Conservation (phyloP, 2,797 vertebrate species). For the Scyliorhinus canicula region DNA sequence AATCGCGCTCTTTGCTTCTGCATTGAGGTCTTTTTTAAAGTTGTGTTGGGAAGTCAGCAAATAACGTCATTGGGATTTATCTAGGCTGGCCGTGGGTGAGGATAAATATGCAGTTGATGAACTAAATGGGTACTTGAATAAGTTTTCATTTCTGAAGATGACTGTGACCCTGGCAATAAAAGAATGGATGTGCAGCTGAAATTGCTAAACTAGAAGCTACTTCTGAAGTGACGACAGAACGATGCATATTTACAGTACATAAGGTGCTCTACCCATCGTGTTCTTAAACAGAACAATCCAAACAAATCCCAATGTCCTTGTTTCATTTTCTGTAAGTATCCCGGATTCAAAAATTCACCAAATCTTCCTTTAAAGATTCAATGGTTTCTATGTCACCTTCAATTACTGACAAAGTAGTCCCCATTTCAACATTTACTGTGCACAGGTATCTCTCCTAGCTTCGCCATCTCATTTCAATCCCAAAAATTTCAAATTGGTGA, state of each 20-base stretch:
- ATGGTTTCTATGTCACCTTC: not conserved
- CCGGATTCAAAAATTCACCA: not conserved
- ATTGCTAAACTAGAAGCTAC: not conserved
- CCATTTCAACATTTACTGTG: not conserved
- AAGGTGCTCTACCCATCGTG: not conserved
- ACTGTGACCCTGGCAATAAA: not conserved
- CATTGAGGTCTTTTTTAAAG: not conserved
- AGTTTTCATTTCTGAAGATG: not conserved
- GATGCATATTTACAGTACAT: not conserved
- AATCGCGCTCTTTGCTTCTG: too few relatives aligned
- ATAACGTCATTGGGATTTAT: not conserved
- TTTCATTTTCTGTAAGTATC: not conserved
- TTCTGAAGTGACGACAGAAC: not conserved
- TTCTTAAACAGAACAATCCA: not conserved
- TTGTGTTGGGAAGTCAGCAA: not conserved
- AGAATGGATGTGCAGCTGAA: not conserved
- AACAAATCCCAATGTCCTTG: not conserved
- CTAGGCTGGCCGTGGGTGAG: not conserved
- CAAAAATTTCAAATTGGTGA: not conserved
- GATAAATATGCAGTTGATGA: not conserved
- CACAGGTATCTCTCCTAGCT: not conserved
- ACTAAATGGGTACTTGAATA: not conserved
- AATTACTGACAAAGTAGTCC: not conserved
- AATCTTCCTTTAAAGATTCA: not conserved
- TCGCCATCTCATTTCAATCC: not conserved